These are phyloP conservation scores for Leptatherina wallacei DNA, from an alignment of 2,797 vertebrate species.

Conservation along the genomic window DNA sequence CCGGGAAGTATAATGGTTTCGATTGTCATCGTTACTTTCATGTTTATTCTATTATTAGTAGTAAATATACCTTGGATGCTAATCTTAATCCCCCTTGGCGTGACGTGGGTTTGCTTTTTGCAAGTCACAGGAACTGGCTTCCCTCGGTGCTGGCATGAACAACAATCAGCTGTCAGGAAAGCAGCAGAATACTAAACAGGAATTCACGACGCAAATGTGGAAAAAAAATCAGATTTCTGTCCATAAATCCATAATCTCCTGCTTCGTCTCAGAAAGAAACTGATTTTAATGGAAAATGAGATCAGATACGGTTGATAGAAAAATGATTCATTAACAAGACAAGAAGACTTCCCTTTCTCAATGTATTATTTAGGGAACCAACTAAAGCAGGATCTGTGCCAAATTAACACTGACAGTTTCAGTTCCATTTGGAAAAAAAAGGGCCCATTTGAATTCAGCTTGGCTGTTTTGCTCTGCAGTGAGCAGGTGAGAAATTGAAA, in stretches of 20 bases:
- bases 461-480: not conserved
- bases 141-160: constrained; percentile 29
- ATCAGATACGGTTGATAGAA: not conserved
- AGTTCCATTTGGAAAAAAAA: constrained; percentile 7
- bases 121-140: constrained; percentile 19
- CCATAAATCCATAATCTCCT: not conserved
- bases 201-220: not conserved
- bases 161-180: constrained; percentile 32
- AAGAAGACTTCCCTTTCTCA: not conserved
- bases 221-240: not conserved
- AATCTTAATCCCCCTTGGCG: not conserved
- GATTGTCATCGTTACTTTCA: not conserved
- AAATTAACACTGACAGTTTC: not conserved
- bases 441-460: not conserved
- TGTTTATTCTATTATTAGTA: not conserved
- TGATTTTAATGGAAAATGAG: not conserved
- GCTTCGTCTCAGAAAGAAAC: not conserved
- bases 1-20: not conserved
- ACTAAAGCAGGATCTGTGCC: not conserved
- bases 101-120: constrained; percentile 17
- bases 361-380: not conserved
- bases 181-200: not conserved
- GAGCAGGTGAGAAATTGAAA: not conserved
- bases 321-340: not conserved
- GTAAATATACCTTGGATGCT: not conserved